Percentiles rank a stretch among this genome's conserved stretches.
Evolutionary conservation across 2,797 vertebrate genomes (phyloP).

Genomic region (Lepilemur septentrionalis): DNA sequence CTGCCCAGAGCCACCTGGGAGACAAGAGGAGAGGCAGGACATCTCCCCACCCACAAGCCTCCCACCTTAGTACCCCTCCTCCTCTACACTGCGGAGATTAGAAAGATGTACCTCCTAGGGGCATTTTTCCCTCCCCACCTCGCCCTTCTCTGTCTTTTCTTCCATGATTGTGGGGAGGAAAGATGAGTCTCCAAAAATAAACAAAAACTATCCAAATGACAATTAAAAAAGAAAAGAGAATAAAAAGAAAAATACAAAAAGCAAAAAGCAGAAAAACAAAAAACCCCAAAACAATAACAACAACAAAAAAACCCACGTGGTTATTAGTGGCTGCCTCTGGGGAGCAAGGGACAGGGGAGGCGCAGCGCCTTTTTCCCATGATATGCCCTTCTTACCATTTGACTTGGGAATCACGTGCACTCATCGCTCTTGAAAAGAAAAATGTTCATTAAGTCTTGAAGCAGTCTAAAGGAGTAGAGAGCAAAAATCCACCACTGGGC

Average conservation of each 20-base stretch:
- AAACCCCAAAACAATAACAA: not conserved
- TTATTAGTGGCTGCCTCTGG: not conserved
- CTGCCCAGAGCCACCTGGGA: not conserved
- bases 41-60: too few relatives aligned
- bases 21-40: not conserved
- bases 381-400: not conserved
- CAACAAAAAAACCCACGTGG: not conserved
- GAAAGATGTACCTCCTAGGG: not conserved
- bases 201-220: not conserved
- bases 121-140: not conserved
- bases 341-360: not conserved
- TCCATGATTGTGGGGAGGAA: not conserved
- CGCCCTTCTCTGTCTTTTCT: not conserved
- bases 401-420: not conserved
- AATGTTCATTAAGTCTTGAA: not conserved
- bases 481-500: not conserved
- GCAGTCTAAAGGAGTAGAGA: not conserved
- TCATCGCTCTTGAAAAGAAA: not conserved
- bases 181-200: not conserved
- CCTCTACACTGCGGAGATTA: not conserved
- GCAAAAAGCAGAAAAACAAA: not conserved
- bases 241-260: not conserved
- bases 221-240: not conserved
- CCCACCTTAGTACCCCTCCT: not conserved
- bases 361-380: not conserved